Conservation (phyloP, 2,888 invertebrate species). For the Disparrhopalites patrizii region DNA sequence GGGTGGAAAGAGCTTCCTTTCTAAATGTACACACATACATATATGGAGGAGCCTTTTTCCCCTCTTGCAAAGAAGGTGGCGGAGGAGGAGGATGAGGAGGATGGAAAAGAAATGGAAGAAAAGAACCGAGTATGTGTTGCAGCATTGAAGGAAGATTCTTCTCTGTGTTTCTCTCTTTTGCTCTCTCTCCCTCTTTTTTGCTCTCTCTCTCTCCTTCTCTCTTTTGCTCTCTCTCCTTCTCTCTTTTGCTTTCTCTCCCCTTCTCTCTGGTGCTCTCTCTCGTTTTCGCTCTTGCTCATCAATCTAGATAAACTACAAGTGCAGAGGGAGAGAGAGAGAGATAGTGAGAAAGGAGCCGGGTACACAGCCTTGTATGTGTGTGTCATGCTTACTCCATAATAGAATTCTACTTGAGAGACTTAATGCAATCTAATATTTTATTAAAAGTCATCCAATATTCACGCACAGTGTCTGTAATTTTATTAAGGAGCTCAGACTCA, state of each 20-base stretch:
- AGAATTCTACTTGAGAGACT: too few species aligned
- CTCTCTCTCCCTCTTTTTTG: neutral
- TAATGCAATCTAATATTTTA: constrained; percentile 10
- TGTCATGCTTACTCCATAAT: too few species aligned
- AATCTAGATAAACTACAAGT: constrained; percentile 10
- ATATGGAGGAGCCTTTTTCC: neutral
- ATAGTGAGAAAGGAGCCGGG: too few species aligned
- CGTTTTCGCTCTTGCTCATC: too few species aligned
- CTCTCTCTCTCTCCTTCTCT: neutral
- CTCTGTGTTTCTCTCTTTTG: neutral
- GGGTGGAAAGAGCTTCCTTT: neutral
- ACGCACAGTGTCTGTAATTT: constrained; percentile 7
- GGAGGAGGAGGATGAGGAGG: too few species aligned
- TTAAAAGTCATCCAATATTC: constrained; percentile 12
- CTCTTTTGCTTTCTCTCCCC: too few species aligned
- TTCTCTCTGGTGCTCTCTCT: too few species aligned
- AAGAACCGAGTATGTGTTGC: too few species aligned
- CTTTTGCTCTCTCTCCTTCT: too few species aligned
- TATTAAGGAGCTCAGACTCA: neutral
- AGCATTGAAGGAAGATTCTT: neutral
- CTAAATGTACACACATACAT: neutral
- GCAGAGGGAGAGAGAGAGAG: too few species aligned
- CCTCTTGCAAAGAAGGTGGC: neutral
- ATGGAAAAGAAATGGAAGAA: too few species aligned
- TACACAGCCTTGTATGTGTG: too few species aligned